Evolutionary conservation across 2,113 vertebrate genomes (phyloP), one percentile per base, ranked within the genome.

Genomic region (Plectropomus leopardus): DNA sequence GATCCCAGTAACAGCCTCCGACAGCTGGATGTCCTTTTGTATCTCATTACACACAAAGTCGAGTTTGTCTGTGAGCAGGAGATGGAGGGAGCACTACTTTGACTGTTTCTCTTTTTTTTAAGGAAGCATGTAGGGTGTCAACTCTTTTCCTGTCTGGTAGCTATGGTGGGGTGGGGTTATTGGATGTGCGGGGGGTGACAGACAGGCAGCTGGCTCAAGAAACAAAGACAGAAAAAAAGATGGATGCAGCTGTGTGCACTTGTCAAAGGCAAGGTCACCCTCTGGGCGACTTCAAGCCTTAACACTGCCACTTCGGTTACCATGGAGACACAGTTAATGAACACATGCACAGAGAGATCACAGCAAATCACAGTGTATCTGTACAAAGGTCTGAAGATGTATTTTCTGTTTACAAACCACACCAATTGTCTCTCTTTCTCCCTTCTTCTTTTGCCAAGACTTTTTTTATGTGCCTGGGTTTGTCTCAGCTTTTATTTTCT

Each of bases 1-100:
- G 93, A 89, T 83, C 93, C 66, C 94, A 94, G 87, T 94, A 84
- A 90, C 40, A 15, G 24, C 26, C 67, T 63, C 51, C 4, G 53
- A 64, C 69, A 53, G 44, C 13, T 54, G 74, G 76, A 69, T 10
- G 61, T 72, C 76, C 73, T 85, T 83, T 77, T 80, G 58, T 60
- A 76, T 79, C 70, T 86, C 72, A 54, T 75, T 76, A 68, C 67
- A 58, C 75, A 42, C 26, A 60, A 40, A 74, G 69, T 61, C 13
- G 2, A 72, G 66, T 76, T 84, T 78, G 61, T 84, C 71, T 75
- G 65, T 83, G 79, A 72, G 78, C 61, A 42, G 45, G 72, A 80
- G 57, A 57, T 32, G 32, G 57, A 69, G 47, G 30, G 48, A 76
- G 55, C 81, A 44, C 24, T 26, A 24, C 75, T 71, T 63, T 72